phyloP scores from a whole-genome alignment of 2,888 invertebrate species.

The Autographa gamma region DNA sequence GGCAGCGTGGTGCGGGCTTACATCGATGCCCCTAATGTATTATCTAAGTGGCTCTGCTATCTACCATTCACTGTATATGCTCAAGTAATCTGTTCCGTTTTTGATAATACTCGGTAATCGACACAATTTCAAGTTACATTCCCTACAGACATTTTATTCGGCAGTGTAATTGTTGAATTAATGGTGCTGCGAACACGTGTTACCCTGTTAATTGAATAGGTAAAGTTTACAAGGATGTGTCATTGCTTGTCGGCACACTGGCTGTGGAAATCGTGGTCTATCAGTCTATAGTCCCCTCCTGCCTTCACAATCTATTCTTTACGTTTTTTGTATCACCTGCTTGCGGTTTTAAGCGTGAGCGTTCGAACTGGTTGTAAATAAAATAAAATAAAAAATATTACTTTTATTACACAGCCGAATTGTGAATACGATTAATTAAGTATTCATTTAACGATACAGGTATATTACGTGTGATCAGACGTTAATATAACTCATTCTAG shows the following conservation, averaged over 20 bases:
- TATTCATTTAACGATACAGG: constrained; percentile 43
- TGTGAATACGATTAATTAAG: constrained; percentile 56
- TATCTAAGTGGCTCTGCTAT: constrained; percentile 59
- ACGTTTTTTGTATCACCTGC: constrained; percentile 34
- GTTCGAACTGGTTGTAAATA: constrained; percentile 41
- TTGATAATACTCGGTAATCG: constrained; percentile 62
- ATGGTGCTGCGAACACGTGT: neutral
- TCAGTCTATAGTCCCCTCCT: constrained; percentile 11
- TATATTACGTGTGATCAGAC: constrained; percentile 37
- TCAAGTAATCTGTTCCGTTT: constrained; percentile 65
- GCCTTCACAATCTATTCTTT: constrained; percentile 29
- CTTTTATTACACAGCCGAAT: constrained; percentile 44
- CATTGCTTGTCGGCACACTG: constrained; percentile 17
- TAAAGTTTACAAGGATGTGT: constrained; percentile 33
- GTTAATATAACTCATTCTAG: constrained; percentile 29
- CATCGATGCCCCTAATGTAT: constrained; percentile 57
- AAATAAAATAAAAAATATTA: constrained; percentile 41
- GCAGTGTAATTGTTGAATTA: neutral
- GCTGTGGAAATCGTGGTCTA: constrained; percentile 23
- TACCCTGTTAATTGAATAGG: neutral
- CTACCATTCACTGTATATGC: constrained; percentile 47
- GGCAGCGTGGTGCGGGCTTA: constrained; percentile 6
- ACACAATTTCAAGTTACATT: constrained; percentile 56
- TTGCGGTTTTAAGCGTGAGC: constrained; percentile 46
- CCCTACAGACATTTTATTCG: neutral